Evolutionary conservation across 2,888 invertebrate species (phyloP), one percentile per base, ranked within the genome.

Genomic region (Coecobrya sp.): DNA sequence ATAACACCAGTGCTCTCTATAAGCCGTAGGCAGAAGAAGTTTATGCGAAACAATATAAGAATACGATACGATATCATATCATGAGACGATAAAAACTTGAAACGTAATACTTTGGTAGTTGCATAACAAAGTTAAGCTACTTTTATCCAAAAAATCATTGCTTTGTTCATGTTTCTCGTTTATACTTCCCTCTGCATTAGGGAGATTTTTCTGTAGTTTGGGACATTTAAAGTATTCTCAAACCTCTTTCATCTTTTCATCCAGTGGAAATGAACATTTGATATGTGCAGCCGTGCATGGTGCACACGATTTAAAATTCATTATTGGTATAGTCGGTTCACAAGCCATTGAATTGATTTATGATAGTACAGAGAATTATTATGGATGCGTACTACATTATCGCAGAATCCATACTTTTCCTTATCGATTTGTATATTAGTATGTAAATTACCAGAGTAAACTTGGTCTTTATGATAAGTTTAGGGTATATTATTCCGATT

Each of bases 261-360:
- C 11, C 30, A 30, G 82, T 22, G 27, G 22, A 55, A 86, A 86
- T 55, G 86, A 30, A 22, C 42, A 25, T 52, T 68, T 85, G 45
- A 85, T 36, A 65, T 85, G 85, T 85, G 85, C 65, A 85, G 0
- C 4, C 42, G 22, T 85, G 65, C 65, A 85, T 22, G 2, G 2
- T 36, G 36, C 36, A 36, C 36, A 36, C 7, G 2, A 36, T 36
- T 36, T 36, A 4, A 36, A 36, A 36, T 36, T 36, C 36, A 36
- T 36, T 36, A 36, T n/a, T n/a, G n/a, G 36, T 7, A 7, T 36
- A 36, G n/a, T n/a, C n/a, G n/a, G n/a, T 36, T 36, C 36, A 36
- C 36, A 36, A 36, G 7, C 36, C 36, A 36, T 36, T 36, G 36
- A 36, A 36, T 36, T 36, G 3, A 36, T 36, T 36, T 2, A 36